A percentile compares a stretch with the other conserved stretches of the same genome.
phyloP scores from a whole-genome alignment of 2,797 vertebrate genomes.

The Eulemur coronatus region DNA sequence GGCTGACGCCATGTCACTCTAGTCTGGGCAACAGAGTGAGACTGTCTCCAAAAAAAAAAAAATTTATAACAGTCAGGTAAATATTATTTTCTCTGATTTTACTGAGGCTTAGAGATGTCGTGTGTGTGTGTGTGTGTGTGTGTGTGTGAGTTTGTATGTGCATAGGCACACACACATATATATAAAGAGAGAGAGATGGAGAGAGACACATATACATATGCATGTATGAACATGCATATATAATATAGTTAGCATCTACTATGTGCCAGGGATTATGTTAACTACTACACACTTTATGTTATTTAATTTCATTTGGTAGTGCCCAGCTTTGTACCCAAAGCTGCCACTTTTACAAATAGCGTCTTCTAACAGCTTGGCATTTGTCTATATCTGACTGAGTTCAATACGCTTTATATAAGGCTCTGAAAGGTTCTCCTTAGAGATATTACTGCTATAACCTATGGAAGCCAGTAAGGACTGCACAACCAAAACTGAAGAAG shows the following conservation, averaged over 20 bases:
- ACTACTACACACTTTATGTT: background rate
- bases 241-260: background rate
- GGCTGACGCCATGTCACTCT: no score
- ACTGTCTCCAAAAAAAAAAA: background rate
- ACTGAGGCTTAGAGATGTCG: background rate
- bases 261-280: background rate
- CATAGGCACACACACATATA: background rate
- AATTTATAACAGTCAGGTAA: background rate
- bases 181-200: background rate
- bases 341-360: background rate
- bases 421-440: background rate
- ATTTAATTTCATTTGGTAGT: background rate
- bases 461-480: background rate
- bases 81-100: background rate
- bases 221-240: background rate
- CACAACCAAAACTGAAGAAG: background rate
- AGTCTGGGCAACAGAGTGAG: no score
- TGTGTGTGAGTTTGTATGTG: background rate
- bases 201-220: background rate
- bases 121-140: background rate
- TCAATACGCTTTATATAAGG: background rate
- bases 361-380: background rate
- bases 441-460: background rate
- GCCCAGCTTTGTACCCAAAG: background rate
- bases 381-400: background rate